A percentile compares a stretch with the other conserved stretches of the same genome.
These are phyloP conservation scores for Danio kyathit DNA, from an alignment of 2,797 vertebrate species.

Conservation along the genomic window DNA sequence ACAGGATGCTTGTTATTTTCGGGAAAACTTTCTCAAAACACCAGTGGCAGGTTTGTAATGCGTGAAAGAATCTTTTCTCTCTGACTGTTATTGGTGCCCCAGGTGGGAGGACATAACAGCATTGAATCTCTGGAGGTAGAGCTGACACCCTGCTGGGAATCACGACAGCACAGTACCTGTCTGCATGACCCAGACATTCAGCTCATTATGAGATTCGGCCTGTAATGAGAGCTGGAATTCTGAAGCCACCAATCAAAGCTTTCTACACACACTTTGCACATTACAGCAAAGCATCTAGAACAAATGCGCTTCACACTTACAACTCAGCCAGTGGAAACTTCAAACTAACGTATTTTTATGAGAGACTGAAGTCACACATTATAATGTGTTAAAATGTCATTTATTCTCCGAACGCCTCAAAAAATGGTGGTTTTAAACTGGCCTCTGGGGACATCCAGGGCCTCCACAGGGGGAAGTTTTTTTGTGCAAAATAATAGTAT, in stretches of 20 bases:
- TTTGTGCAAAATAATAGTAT: no score
- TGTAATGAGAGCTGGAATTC: conserved; percentile 47
- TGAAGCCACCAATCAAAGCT: conserved; percentile 34
- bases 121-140: conserved; percentile 62
- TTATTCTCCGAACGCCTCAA: neutral
- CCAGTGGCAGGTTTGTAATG: conserved; percentile 33
- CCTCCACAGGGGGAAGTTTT: no score
- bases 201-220: conserved; percentile 59
- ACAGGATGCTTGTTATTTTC: conserved; percentile 9
- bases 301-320: neutral
- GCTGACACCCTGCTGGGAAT: conserved; percentile 70
- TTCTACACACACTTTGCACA: conserved; percentile 8
- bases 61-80: conserved; percentile 56
- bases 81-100: conserved; percentile 39
- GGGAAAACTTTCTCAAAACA: conserved; percentile 18
- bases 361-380: conserved; percentile 7
- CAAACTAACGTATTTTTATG: neutral
- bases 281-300: conserved; percentile 36
- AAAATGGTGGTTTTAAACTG: neutral
- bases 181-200: conserved; percentile 61
- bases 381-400: neutral
- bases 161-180: conserved; percentile 67
- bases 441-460: neutral
- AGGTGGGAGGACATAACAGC: conserved; percentile 65
- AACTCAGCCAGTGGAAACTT: neutral